Conservation (phyloP, 2,888 invertebrate species). For the Dicyrtomina minuta region DNA sequence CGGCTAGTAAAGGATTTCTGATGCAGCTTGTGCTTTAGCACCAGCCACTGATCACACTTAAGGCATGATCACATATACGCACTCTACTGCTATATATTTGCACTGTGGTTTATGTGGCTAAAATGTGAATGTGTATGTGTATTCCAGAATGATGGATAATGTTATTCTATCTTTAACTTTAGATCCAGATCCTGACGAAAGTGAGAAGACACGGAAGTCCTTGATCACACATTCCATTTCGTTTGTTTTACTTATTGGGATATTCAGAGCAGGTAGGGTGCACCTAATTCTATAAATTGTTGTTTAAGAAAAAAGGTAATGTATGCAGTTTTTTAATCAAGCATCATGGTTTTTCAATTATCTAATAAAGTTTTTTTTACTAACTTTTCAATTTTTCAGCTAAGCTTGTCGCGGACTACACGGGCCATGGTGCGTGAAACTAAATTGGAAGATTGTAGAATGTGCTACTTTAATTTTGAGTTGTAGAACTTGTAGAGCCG, state of each 20-base stretch:
- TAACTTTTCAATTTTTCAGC: conserved; percentile 29
- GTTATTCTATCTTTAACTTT: neutral
- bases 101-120: neutral
- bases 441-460: no score
- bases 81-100: neutral
- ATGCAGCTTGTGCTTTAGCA: no score
- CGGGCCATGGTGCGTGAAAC: neutral
- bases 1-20: no score
- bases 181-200: conserved; percentile 37
- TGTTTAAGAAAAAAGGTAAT: no score
- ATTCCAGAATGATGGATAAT: neutral
- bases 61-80: neutral
- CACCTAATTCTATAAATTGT: no score
- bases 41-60: no score
- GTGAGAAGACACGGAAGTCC: conserved; percentile 38
- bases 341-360: no score
- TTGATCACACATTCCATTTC: conserved; percentile 39
- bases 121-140: neutral
- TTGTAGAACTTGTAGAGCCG: no score
- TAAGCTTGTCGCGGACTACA: conserved; percentile 29
- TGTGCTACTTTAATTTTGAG: no score
- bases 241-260: conserved; percentile 37
- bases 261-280: conserved; percentile 37
- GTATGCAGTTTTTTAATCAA: no score
- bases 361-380: no score